A percentile compares a stretch with the other conserved stretches of the same genome.
Evolutionary conservation across 2,797 vertebrate species (phyloP).

Genomic region (Malacoctenus gilli): DNA sequence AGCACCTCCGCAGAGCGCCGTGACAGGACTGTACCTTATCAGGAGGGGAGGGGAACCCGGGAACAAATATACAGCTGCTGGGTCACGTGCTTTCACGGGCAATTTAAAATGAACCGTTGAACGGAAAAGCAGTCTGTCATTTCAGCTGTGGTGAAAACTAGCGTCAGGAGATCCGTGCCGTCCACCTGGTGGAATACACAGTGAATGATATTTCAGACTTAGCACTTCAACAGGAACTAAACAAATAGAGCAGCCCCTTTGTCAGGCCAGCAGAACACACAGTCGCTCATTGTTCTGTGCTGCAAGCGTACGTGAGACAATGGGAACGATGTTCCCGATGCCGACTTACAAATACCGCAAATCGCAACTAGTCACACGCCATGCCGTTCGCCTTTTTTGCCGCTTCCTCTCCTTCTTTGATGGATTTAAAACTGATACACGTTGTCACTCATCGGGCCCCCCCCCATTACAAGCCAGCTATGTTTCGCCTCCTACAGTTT

Average conservation of each 20-base stretch:
- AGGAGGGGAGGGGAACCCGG: conserved; percentile 25
- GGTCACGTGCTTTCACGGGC: conserved; percentile 43
- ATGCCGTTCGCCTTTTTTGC: conserved; percentile 14
- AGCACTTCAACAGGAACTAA: conserved; percentile 45
- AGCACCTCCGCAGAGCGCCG: conserved; percentile 12
- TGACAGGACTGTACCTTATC: conserved; percentile 22
- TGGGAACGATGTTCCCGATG: neutral
- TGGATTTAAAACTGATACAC: conserved; percentile 49
- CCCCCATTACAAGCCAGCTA: conserved; percentile 53
- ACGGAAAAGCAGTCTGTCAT: conserved; percentile 55
- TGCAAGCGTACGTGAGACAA: conserved; percentile 2
- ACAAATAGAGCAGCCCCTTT: conserved; percentile 45
- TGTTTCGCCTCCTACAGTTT: conserved; percentile 60
- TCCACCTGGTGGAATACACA: conserved; percentile 38
- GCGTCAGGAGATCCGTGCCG: conserved; percentile 38
- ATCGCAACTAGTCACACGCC: neutral
- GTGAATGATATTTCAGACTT: conserved; percentile 39
- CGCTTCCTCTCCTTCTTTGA: conserved; percentile 28
- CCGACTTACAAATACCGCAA: too few relatives aligned
- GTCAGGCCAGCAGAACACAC: conserved; percentile 21
- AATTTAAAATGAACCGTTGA: conserved; percentile 54
- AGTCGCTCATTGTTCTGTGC: conserved; percentile 3
- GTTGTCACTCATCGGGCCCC: conserved; percentile 61
- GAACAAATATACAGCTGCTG: conserved; percentile 29
- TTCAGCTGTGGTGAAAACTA: conserved; percentile 49